phyloP scores from a whole-genome alignment of 2,888 invertebrate species.

The Heliconius charithonia region DNA sequence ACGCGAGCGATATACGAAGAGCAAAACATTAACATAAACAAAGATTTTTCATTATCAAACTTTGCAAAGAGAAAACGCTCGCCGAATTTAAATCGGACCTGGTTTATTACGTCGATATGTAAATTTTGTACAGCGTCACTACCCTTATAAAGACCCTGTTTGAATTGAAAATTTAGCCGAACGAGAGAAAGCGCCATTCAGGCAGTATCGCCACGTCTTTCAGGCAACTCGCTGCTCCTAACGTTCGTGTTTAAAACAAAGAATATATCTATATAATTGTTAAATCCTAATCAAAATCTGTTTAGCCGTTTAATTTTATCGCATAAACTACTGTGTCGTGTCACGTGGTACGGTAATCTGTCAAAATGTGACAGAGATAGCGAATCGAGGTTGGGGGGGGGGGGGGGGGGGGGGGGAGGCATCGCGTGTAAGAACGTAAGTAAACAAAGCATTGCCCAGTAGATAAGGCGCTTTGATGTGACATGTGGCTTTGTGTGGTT shows the following conservation, averaged over 20 bases:
- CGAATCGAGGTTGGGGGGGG: conserved; percentile 52
- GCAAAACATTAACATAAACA: conserved; percentile 10
- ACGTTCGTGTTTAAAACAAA: conserved; percentile 27
- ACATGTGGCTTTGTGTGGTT: conserved; percentile 23
- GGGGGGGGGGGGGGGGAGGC: conserved; percentile 53
- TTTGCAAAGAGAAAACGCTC: conserved; percentile 54
- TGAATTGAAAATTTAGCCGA: conserved; percentile 83
- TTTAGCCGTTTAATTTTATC: conserved; percentile 45
- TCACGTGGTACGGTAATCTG: conserved; percentile 72
- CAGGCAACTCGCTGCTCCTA: conserved; percentile 77
- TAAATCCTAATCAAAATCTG: conserved; percentile 12
- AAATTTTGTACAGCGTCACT: conserved; percentile 83
- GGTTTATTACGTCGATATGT: conserved; percentile 83
- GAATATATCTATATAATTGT: conserved; percentile 3
- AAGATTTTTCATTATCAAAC: conserved; percentile 45
- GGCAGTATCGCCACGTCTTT: conserved; percentile 81
- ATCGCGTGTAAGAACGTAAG: conserved; percentile 60
- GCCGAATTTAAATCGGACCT: conserved; percentile 79
- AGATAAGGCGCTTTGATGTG: conserved; percentile 40
- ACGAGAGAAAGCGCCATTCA: conserved; percentile 75
- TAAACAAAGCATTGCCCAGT: conserved; percentile 53
- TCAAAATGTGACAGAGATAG: conserved; percentile 71
- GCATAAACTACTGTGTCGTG: conserved; percentile 48
- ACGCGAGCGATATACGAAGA: background rate
- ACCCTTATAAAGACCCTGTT: conserved; percentile 83